Conservation (phyloP, 2,113 vertebrate species). For the Stomatorhinus ivindoensis region DNA sequence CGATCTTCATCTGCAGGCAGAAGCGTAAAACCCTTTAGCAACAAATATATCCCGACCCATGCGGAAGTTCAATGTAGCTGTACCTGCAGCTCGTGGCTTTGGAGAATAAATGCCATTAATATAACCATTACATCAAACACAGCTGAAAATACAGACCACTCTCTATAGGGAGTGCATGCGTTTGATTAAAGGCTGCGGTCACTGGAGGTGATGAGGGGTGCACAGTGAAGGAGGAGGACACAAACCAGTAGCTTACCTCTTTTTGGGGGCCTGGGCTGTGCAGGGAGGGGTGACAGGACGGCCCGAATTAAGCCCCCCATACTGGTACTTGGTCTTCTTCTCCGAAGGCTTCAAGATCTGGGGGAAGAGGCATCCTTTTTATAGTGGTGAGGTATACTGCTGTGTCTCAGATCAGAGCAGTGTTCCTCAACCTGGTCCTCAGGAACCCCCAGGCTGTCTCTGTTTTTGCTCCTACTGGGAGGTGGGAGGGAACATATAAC, state of each 20-base stretch:
- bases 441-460: background rate
- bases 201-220: conserved; percentile 27
- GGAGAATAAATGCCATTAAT: conserved; percentile 34
- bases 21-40: background rate
- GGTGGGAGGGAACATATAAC: background rate
- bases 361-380: conserved; percentile 30
- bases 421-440: background rate
- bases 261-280: conserved; percentile 86
- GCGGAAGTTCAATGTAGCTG: conserved; percentile 30
- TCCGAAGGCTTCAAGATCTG: conserved; percentile 91
- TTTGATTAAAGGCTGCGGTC: conserved; percentile 29
- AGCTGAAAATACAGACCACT: conserved; percentile 13
- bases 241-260: conserved; percentile 74
- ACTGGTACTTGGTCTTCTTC: conserved; percentile 94
- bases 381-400: too few relatives aligned
- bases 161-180: conserved; percentile 34
- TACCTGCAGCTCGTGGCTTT: conserved; percentile 34
- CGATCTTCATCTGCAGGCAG: conserved; percentile 29
- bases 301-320: conserved; percentile 83
- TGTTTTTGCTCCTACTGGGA: background rate
- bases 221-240: background rate
- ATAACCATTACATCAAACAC: conserved; percentile 45
- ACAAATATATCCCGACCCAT: conserved; percentile 1
- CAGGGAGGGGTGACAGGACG: conserved; percentile 86
- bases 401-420: background rate